Evolutionary conservation across 2,113 vertebrate genomes (phyloP).

Genomic region (Empidonax traillii): DNA sequence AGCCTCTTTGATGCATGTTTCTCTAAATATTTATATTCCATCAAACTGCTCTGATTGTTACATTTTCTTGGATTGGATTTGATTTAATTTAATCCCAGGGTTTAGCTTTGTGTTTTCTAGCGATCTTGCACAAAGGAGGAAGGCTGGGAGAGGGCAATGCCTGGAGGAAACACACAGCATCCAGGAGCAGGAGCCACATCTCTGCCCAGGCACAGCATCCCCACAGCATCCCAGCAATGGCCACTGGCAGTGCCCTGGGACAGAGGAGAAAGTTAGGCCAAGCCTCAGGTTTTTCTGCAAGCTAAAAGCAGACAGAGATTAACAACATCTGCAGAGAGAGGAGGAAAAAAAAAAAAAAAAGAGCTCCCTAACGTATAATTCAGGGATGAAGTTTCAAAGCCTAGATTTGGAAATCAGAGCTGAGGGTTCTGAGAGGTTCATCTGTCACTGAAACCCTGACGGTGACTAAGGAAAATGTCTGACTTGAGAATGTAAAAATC

Average conservation of each 20-base stretch:
- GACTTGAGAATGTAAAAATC: background rate
- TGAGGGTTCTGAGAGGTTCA: background rate
- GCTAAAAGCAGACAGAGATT: background rate
- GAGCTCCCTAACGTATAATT: background rate
- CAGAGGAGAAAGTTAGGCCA: background rate
- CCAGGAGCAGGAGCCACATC: background rate
- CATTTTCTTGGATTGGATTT: background rate
- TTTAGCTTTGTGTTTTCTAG: background rate
- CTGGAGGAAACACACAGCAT: background rate
- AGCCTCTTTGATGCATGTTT: rapidly evolving
- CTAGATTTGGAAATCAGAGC: background rate
- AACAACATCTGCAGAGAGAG: background rate
- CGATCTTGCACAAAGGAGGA: background rate
- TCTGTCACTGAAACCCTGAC: background rate
- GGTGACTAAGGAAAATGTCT: background rate
- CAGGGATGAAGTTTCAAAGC: background rate
- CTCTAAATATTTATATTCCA: no score
- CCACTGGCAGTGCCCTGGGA: background rate
- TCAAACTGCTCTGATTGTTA: background rate
- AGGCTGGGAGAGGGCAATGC: background rate
- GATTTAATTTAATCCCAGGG: background rate
- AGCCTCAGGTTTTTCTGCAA: background rate
- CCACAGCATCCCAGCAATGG: background rate
- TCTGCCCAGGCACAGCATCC: background rate
- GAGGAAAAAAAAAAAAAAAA: rapidly evolving